A percentile compares a stretch with the other conserved stretches of the same genome.
Conservation (phyloP, 1,140 invertebrate genomes). For the Calliopsis andreniformis region DNA sequence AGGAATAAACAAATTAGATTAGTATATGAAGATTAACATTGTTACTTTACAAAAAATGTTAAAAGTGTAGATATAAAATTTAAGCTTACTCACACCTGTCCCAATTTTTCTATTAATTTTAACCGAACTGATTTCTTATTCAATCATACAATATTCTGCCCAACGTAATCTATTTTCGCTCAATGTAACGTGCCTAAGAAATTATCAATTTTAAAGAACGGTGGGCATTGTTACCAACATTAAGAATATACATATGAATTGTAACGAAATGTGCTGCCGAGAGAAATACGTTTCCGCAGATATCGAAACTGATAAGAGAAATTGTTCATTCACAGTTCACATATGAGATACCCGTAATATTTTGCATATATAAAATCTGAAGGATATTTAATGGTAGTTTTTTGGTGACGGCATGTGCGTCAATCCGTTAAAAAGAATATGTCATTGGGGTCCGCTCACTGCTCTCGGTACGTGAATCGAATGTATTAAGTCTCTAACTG, state of each 20-base stretch:
- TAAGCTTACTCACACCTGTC: no score
- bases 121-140: no score
- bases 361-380: background rate
- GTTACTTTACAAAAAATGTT: no score
- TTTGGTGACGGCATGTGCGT: conserved; percentile 80
- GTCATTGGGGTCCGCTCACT: conserved; percentile 90
- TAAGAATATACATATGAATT: conserved; percentile 17
- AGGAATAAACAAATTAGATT: no score
- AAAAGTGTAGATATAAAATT: no score
- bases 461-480: conserved; percentile 85
- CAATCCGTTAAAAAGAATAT: conserved; percentile 84
- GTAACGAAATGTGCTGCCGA: conserved; percentile 31
- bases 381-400: conserved; percentile 7
- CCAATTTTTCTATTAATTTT: no score
- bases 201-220: no score
- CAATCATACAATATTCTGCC: no score
- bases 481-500: background rate
- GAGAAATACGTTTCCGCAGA: conserved; percentile 23
- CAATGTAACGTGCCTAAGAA: no score
- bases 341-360: background rate
- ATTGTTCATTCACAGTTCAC: background rate
- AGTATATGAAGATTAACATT: no score
- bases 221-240: conserved; percentile 34
- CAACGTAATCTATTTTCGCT: no score
- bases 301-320: conserved; percentile 7